Base-by-base conservation (phyloP, 1,140 invertebrate species). In the Cherax destructor region DNA sequence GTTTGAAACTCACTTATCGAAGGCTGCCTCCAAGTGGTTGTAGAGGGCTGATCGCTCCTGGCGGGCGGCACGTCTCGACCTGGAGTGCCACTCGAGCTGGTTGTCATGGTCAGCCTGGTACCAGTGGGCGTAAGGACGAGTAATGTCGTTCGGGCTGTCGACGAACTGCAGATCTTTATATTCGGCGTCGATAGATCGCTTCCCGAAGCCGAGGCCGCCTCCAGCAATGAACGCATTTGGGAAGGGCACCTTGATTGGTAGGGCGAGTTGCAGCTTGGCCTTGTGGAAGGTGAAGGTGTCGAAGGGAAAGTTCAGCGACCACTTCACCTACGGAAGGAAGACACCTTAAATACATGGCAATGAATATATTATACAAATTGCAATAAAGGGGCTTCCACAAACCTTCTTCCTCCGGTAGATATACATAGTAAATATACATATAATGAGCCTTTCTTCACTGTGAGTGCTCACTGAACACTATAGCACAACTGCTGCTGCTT, bases 241-340 rank as follows among this genome's bases (percentile, higher is more conserved):
- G 89, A 91, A 91, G 72, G 89, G 89, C 10, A 91, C 69, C 80
- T 85, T 86, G 59, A 91, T 86, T 47, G 89, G 89, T 1, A 91
- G 6, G 6, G 83, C 89, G 24, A 91, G 49, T 61, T 86, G 83
- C 16, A 91, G 30, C 76, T 91, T 91, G 10, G 89, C 52, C 18
- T 79, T 91, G 83, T 91, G 86, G 74, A 84, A 83, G 21, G 89
- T 85, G 59, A 79, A 91, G 41, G 89, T 91, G 83, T 91, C 89
- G 89, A 91, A 91, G 47, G 89, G 89, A 7, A 91, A 85, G 74
- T 86, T 91, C 0, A 91, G 30, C 2, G 89, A 91, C 89, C 89
- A 91, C 72, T 91, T 86, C 1, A 85, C 76, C 89, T 91, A 83
- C 47, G 69, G 24, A 11, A 30, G 24, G 24, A 74, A 74, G 69